Percentiles rank a stretch among this genome's conserved stretches.
phyloP scores from a whole-genome alignment of 2,113 vertebrate genomes.

The Heliornis fulica region DNA sequence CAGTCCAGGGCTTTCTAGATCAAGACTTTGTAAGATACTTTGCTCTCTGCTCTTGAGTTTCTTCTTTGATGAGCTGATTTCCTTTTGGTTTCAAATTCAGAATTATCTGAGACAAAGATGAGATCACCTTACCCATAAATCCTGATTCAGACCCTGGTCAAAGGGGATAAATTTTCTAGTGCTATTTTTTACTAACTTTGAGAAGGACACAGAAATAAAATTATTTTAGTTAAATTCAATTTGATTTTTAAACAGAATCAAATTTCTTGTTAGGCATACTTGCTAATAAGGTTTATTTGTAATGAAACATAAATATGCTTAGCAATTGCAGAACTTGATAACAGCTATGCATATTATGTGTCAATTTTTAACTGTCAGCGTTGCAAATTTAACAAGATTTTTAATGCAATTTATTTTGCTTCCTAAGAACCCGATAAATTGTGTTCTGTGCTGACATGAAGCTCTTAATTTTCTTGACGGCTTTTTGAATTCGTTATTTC shows the following conservation, averaged over 20 bases:
- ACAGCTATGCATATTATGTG: background rate
- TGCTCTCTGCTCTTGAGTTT: background rate
- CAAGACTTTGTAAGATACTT: background rate
- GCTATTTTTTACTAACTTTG: background rate
- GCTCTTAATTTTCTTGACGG: background rate
- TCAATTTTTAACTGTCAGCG: background rate
- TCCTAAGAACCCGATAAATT: background rate
- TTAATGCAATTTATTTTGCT: background rate
- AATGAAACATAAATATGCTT: background rate
- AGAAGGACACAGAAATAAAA: background rate
- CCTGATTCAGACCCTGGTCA: background rate
- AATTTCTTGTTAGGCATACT: background rate
- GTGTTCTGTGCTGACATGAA: background rate
- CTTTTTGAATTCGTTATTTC: background rate
- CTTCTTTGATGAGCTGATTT: background rate
- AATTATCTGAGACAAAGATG: background rate
- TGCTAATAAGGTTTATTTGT: background rate
- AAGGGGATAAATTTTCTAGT: background rate
- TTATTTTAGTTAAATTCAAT: background rate
- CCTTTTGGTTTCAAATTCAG: background rate
- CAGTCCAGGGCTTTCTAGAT: background rate
- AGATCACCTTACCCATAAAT: background rate
- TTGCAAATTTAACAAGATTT: background rate
- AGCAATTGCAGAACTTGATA: background rate
- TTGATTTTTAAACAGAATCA: background rate